Evolutionary conservation across 2,888 invertebrate species (phyloP).

Genomic region (Ferrisia virgata): DNA sequence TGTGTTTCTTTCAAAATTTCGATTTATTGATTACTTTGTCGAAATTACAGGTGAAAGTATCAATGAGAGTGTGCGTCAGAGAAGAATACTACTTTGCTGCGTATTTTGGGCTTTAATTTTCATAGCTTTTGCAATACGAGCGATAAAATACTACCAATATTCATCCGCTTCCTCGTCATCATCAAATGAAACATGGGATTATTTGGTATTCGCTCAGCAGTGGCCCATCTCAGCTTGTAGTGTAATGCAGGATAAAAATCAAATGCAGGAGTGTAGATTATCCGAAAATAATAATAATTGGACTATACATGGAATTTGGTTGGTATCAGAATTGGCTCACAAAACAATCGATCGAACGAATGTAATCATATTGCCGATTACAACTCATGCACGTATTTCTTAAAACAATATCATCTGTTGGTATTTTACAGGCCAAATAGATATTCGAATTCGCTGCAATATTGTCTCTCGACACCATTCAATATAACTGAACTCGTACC

Average conservation of each 20-base stretch:
- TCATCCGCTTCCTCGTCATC: neutral
- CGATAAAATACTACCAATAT: neutral
- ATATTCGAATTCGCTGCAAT: neutral
- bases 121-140: neutral
- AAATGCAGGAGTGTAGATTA: slow-evolving; percentile 61
- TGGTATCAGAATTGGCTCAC: slow-evolving; percentile 28
- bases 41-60: neutral
- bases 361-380: too few relatives aligned
- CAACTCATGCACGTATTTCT: too few relatives aligned
- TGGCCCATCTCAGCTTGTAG: slow-evolving; percentile 77
- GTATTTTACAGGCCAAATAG: neutral
- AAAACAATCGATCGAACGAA: too few relatives aligned
- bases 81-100: neutral
- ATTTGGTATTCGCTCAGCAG: slow-evolving; percentile 74
- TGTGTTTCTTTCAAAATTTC: too few relatives aligned
- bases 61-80: neutral
- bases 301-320: slow-evolving; percentile 78
- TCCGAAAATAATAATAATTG: slow-evolving; percentile 64
- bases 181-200: slow-evolving; percentile 61
- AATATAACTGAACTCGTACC: neutral
- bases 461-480: neutral
- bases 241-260: slow-evolving; percentile 55
- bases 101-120: neutral
- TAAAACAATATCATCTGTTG: too few relatives aligned
- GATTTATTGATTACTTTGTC: too few relatives aligned